phyloP scores from a whole-genome alignment of 2,888 invertebrate genomes.

The Graphium colonna region DNA sequence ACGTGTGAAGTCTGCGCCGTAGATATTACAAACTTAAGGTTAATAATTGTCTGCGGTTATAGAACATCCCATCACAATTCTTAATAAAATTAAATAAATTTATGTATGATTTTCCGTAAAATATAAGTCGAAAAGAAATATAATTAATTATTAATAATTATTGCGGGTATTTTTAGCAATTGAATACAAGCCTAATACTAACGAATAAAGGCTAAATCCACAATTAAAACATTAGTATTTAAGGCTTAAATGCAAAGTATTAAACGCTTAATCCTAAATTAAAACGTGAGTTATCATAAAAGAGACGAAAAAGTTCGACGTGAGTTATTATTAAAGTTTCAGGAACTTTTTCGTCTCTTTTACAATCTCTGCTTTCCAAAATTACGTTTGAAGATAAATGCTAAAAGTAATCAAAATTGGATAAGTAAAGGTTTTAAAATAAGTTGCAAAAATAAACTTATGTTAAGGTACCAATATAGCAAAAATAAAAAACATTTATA shows the following conservation, averaged over 20 bases:
- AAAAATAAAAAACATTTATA: conserved; percentile 10
- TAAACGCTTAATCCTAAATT: no score
- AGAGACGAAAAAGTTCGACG: no score
- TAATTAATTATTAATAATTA: no score
- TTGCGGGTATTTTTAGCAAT: conserved; percentile 16
- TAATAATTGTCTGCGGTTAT: conserved; percentile 1
- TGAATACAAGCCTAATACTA: no score
- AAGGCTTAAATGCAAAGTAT: no score
- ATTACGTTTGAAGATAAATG: conserved; percentile 8
- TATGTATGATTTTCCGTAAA: conserved; percentile 3
- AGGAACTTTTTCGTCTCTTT: no score
- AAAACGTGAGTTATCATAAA: no score
- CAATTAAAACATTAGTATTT: no score
- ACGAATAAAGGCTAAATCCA: no score
- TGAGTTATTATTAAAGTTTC: no score
- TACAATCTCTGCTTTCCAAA: conserved; percentile 16
- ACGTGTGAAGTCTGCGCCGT: conserved; percentile 5
- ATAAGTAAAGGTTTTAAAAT: conserved; percentile 7
- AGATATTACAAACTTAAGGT: not conserved
- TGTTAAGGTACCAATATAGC: conserved; percentile 15
- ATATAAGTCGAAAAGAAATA: not conserved
- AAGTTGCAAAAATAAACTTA: conserved; percentile 19
- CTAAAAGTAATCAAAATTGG: conserved; percentile 1
- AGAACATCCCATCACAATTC: not conserved
- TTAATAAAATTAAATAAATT: not conserved